Evolutionary conservation across 2,888 invertebrate species (phyloP).

Genomic region (Hyposoter didymator): DNA sequence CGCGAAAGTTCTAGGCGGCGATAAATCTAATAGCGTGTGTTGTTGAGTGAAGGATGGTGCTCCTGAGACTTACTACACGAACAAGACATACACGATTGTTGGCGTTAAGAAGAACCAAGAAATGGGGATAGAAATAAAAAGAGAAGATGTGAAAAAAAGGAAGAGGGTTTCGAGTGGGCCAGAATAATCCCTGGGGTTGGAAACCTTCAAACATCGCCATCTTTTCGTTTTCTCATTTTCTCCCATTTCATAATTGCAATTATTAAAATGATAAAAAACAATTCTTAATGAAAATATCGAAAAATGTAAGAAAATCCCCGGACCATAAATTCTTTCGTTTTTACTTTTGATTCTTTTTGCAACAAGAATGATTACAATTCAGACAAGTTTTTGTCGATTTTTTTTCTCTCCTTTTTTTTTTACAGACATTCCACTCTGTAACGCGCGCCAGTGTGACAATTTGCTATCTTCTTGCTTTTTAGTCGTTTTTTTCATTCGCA

Average conservation of each 20-base stretch:
- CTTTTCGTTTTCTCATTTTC: not conserved
- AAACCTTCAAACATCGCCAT: not conserved
- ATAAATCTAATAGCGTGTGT: constrained; percentile 56
- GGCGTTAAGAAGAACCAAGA: not conserved
- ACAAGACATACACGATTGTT: not conserved
- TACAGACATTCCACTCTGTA: not conserved
- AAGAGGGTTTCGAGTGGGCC: not conserved
- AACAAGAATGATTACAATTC: not conserved
- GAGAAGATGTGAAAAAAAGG: not conserved
- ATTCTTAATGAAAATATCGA: not conserved
- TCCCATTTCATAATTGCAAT: not conserved
- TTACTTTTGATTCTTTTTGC: not conserved
- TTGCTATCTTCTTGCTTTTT: constrained; percentile 11
- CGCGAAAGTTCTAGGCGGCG: constrained; percentile 26
- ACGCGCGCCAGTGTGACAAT: constrained; percentile 7
- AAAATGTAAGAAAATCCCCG: not conserved
- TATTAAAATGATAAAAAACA: not conserved
- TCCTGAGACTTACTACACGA: constrained; percentile 33
- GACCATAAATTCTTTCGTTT: not conserved
- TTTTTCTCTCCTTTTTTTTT: not conserved
- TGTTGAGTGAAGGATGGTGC: constrained; percentile 41
- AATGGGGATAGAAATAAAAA: constrained; percentile 11
- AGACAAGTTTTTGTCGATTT: not conserved
- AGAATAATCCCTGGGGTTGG: not conserved
- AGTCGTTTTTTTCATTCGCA: not conserved